Conservation (phyloP, 2,113 vertebrate species). For the Phocoena sinus region DNA sequence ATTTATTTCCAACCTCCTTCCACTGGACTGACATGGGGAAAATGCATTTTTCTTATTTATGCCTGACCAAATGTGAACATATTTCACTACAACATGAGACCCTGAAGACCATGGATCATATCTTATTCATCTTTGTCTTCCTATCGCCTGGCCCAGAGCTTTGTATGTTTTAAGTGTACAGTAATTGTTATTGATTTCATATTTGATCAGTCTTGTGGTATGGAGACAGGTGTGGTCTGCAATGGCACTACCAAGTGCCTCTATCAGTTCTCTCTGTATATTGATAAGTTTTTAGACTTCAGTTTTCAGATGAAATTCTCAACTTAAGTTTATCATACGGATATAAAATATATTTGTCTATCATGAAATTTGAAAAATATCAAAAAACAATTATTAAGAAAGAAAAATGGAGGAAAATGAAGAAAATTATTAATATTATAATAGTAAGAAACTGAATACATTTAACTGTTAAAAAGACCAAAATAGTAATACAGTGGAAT, state of each 20-base stretch:
- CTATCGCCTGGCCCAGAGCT: not conserved
- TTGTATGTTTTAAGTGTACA: not conserved
- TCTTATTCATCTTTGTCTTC: not conserved
- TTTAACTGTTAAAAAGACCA: not conserved
- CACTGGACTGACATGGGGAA: not conserved
- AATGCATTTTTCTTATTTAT: not conserved
- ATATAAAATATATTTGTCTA: not conserved
- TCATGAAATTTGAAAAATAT: not conserved
- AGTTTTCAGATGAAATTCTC: not conserved
- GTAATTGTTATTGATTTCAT: not conserved
- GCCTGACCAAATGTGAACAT: not conserved
- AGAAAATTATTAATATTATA: not conserved
- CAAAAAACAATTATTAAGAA: not conserved
- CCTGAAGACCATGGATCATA: not conserved
- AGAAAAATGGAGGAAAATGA: not conserved
- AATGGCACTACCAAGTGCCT: not conserved
- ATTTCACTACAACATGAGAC: not conserved
- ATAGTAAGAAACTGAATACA: not conserved
- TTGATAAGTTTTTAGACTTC: not conserved
- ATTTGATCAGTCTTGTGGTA: not conserved
- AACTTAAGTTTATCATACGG: not conserved
- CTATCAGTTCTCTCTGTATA: not conserved
- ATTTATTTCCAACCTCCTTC: not conserved
- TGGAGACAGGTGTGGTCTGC: not conserved
- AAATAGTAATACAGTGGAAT: not conserved